Percentiles rank a stretch among this genome's conserved stretches.
Evolutionary conservation across 2,888 invertebrate species (phyloP).

Genomic region (Drosophila barbarae): DNA sequence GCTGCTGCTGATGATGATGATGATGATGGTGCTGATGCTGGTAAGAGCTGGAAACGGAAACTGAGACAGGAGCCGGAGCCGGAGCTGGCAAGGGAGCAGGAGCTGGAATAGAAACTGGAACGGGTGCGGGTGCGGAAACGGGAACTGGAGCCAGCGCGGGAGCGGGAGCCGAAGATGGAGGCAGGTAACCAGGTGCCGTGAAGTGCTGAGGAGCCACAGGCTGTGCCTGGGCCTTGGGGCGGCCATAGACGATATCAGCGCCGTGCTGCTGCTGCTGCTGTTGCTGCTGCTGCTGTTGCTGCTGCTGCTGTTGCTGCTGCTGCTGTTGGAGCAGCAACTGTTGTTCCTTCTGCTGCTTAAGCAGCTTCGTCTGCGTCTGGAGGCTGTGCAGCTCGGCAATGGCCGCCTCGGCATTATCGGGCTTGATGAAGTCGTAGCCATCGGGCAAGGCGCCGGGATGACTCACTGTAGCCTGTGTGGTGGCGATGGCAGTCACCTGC

Average conservation of each 20-base stretch:
- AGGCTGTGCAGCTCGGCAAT: constrained; percentile 72
- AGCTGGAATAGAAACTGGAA: constrained; percentile 3
- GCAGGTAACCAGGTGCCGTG: constrained; percentile 34
- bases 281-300: constrained; percentile 18
- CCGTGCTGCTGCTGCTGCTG: constrained; percentile 27
- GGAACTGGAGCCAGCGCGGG: constrained; percentile 6
- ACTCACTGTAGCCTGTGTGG: constrained; percentile 31
- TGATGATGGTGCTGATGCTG: not conserved
- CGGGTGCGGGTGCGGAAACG: not conserved
- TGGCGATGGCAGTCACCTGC: constrained; percentile 4
- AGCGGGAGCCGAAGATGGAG: constrained; percentile 10
- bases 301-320: constrained; percentile 23
- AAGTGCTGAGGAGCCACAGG: constrained; percentile 29
- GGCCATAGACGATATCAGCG: constrained; percentile 52
- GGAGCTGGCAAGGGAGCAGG: constrained; percentile 13
- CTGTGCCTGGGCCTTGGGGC: constrained; percentile 47
- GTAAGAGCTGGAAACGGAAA: constrained; percentile 12
- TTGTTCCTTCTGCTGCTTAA: constrained; percentile 59
- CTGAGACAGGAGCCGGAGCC: constrained; percentile 2
- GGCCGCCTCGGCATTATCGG: constrained; percentile 66
- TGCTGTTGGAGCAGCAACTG: constrained; percentile 44
- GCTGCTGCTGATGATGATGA: constrained; percentile 1
- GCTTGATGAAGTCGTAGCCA: constrained; percentile 71
- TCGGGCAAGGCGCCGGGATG: constrained; percentile 54
- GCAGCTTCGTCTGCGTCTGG: constrained; percentile 61